A percentile compares a stretch with the other conserved stretches of the same genome.
Evolutionary conservation across 2,113 vertebrate genomes (phyloP).

Genomic region (Planiliza haematocheilus): DNA sequence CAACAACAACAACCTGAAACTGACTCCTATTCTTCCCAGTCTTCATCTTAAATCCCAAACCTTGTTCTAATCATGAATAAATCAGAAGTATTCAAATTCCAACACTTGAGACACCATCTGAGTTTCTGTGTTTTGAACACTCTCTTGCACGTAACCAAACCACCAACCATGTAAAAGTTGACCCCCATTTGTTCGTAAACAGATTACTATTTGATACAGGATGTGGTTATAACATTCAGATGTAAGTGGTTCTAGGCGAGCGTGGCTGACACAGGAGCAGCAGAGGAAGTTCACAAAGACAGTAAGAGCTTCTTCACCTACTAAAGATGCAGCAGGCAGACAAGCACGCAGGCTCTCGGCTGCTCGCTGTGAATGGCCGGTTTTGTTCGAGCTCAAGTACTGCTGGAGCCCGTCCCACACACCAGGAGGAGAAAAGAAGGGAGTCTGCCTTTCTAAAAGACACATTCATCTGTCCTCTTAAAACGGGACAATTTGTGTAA

Average conservation of each 20-base stretch:
- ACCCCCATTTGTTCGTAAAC: slow-evolving; percentile 47
- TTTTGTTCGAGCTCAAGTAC: slow-evolving; percentile 79
- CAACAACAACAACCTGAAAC: slow-evolving; percentile 30
- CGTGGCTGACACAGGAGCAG: slow-evolving; percentile 47
- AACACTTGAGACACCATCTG: slow-evolving; percentile 44
- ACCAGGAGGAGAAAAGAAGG: slow-evolving; percentile 68
- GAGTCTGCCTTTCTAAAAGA: slow-evolving; percentile 83
- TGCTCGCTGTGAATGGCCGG: slow-evolving; percentile 72
- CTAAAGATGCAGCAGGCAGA: slow-evolving; percentile 69
- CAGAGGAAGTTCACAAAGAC: slow-evolving; percentile 40
- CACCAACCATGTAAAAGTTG: slow-evolving; percentile 24
- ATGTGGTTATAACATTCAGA: slow-evolving; percentile 36
- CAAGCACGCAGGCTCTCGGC: slow-evolving; percentile 63
- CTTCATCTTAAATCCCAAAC: slow-evolving; percentile 48
- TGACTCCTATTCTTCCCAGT: slow-evolving; percentile 38
- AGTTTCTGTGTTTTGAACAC: slow-evolving; percentile 35
- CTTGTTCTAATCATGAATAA: slow-evolving; percentile 59
- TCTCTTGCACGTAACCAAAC: slow-evolving; percentile 17
- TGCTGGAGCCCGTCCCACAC: slow-evolving; percentile 74
- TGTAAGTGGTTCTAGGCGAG: slow-evolving; percentile 38
- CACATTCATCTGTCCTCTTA: slow-evolving; percentile 81
- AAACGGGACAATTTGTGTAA: slow-evolving; percentile 76
- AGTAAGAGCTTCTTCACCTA: slow-evolving; percentile 58
- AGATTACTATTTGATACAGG: slow-evolving; percentile 45
- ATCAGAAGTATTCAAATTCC: slow-evolving; percentile 57